phyloP scores from a whole-genome alignment of 2,797 vertebrate species.

The Xenops minutus region DNA sequence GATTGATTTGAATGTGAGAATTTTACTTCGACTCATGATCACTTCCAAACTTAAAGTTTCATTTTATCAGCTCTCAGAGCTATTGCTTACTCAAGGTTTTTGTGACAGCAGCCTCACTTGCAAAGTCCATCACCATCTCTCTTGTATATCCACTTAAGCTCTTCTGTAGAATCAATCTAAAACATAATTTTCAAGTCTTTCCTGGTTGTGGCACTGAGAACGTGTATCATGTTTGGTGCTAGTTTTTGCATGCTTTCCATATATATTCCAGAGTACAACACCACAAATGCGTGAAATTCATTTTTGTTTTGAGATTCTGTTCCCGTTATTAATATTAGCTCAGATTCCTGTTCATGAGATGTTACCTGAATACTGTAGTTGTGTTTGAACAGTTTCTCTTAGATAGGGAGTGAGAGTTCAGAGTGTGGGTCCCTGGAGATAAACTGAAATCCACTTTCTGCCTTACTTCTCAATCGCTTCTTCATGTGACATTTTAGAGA shows the following conservation, averaged over 20 bases:
- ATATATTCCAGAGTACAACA: rapidly evolving
- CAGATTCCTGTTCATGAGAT: not conserved
- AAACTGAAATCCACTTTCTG: not conserved
- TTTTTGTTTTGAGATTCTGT: not conserved
- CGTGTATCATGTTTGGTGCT: not conserved
- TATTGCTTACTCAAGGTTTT: not conserved
- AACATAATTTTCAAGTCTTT: not conserved
- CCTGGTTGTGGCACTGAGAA: not conserved
- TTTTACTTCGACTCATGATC: not conserved
- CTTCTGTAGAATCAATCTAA: not conserved
- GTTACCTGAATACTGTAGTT: not conserved
- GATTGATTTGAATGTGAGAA: not conserved
- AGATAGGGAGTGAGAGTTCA: not conserved
- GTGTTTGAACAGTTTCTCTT: not conserved
- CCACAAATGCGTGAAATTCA: not conserved
- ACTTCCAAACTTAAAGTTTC: not conserved
- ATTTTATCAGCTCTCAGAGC: not conserved
- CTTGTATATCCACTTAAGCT: not conserved
- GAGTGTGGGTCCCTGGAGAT: not conserved
- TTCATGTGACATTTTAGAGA: not conserved
- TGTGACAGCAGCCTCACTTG: not conserved
- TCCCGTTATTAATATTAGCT: not conserved
- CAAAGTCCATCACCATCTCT: not conserved
- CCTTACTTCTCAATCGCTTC: not conserved
- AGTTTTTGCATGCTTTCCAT: not conserved